Evolutionary conservation across 2,888 invertebrate species (phyloP).

Genomic region (Acronicta psi): DNA sequence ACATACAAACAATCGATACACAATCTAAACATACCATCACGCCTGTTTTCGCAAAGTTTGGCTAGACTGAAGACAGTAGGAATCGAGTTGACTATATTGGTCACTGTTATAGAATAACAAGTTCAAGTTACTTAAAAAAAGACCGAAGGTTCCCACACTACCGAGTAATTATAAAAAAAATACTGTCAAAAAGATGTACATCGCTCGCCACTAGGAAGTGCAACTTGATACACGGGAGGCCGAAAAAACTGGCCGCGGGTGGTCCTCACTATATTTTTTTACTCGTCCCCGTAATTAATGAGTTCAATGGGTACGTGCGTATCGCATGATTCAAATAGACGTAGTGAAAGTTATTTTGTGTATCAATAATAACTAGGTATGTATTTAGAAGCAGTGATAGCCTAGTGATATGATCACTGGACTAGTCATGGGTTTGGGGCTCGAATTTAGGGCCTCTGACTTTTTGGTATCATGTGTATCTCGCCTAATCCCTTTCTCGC

Average conservation of each 20-base stretch:
- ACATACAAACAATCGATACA: no score
- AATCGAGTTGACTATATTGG: no score
- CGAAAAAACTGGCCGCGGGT: slow-evolving; percentile 73
- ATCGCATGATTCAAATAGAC: slow-evolving; percentile 58
- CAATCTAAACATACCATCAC: no score
- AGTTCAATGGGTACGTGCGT: slow-evolving; percentile 63
- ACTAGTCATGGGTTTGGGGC: no score
- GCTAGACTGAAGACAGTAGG: no score
- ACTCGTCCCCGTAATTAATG: slow-evolving; percentile 76
- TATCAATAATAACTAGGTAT: slow-evolving; percentile 26
- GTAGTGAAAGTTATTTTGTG: slow-evolving; percentile 27
- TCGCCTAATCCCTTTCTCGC: no score
- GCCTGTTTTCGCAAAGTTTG: no score
- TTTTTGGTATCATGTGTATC: no score
- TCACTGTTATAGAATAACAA: no score
- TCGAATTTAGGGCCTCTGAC: no score
- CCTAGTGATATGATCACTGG: no score
- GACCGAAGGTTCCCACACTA: slow-evolving; percentile 43
- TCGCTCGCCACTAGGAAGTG: slow-evolving; percentile 64
- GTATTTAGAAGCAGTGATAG: no score
- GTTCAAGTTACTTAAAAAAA: neutral
- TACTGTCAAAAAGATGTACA: slow-evolving; percentile 39
- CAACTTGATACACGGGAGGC: slow-evolving; percentile 73
- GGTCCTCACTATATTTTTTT: slow-evolving; percentile 68
- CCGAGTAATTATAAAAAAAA: slow-evolving; percentile 35